Evolutionary conservation across 2,797 vertebrate species (phyloP), one percentile per base, ranked within the genome.

Genomic region (Cetoscarus ocellatus): DNA sequence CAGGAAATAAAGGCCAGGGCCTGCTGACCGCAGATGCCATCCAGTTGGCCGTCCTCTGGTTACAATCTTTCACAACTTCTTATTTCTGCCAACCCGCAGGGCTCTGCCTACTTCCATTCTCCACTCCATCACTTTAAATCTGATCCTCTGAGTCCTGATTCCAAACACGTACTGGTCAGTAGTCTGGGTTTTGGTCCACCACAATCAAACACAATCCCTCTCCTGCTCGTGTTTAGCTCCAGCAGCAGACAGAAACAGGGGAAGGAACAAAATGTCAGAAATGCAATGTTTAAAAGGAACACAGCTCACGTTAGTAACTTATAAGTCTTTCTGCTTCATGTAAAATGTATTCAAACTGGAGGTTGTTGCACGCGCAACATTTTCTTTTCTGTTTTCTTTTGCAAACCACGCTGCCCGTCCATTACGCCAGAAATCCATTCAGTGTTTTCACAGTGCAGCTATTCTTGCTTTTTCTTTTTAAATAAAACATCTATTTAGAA

Each of bases 31-130:
- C 90, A 90, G 83, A 90, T 91, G 89, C 84, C 86, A 81, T 92
- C 86, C 86, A 58, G 50, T 85, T 89, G 86, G 87, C 84, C 61
- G 86, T 68, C 78, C 78, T 73, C 79, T 81, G 75, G 81, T 82
- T 85, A 71, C 79, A 82, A 55, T 87, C 75, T 83, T 84, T 86
- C 86, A 80, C 86, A 87, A 81, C 69, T 77, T 80, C n/a, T 15
- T n/a, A 42, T 38, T 66, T 69, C 82, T 88, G 88, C 92, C 90
- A 92, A 86, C 82, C 90, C 91, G 70, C 90, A 90, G 78, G 80
- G 72, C 77, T 86, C 84, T 91, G 83, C 88, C 91, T 80, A 85
- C 90, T 90, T 92, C 90, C 91, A 90, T 82, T 80, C 89, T 79
- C 64, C 71, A 70, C 80, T 91, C 80, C 79, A 89, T 93, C 88